phyloP scores from a whole-genome alignment of 2,797 vertebrate genomes.

The Tympanoctomys barrerae region DNA sequence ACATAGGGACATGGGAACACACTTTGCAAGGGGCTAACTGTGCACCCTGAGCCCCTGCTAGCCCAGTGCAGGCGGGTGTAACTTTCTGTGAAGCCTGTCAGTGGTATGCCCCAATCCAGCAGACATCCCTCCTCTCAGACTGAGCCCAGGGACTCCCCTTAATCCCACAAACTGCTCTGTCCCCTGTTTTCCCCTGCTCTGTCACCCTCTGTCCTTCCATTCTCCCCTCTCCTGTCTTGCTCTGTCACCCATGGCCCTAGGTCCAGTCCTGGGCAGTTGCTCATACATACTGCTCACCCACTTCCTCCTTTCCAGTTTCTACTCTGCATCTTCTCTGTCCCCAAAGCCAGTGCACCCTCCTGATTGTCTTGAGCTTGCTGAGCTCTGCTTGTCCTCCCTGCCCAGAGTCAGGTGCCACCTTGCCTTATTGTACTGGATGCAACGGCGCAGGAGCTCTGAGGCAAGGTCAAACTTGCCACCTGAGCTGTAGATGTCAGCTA shows the following conservation, averaged over 20 bases:
- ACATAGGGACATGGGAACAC: not conserved
- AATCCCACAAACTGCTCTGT: not conserved
- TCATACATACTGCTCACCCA: accelerated
- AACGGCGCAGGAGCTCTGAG: constrained; percentile 86
- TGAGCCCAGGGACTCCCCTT: too few relatives aligned
- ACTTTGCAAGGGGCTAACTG: not conserved
- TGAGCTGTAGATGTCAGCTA: constrained; percentile 89
- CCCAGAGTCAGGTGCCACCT: accelerated
- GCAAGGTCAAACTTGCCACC: constrained; percentile 88
- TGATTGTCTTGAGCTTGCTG: accelerated
- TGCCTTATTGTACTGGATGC: constrained; percentile 89
- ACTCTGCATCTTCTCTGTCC: not conserved
- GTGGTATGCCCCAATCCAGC: too few relatives aligned
- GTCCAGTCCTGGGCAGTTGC: not conserved
- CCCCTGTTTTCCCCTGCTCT: not conserved
- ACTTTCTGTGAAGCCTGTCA: not conserved
- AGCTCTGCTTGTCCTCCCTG: accelerated
- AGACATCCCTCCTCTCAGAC: accelerated
- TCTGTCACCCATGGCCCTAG: not conserved
- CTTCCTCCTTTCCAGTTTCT: not conserved
- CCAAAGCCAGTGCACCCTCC: too few relatives aligned
- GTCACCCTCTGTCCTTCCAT: not conserved
- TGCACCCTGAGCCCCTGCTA: not conserved
- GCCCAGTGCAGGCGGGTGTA: not conserved
- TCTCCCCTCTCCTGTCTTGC: not conserved